Evolutionary conservation across 2,797 vertebrate genomes (phyloP), one percentile per base, ranked within the genome.

Genomic region (Schizopygopsis malacanthus): DNA sequence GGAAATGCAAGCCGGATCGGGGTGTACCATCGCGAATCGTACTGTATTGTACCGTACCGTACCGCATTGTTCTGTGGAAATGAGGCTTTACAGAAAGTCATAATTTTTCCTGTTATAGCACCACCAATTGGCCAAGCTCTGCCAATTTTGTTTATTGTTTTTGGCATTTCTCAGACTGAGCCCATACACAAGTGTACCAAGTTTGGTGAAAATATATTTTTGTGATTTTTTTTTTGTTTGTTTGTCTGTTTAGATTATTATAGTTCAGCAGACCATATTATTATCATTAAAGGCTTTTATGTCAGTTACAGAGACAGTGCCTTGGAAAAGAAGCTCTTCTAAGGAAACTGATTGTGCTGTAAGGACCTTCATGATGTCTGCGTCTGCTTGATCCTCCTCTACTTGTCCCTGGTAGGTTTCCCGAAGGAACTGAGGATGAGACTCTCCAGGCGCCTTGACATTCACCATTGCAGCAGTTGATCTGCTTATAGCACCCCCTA

Each of bases 371-470:
- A 87, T 72, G 72, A 96, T 89, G 37, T 89, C 18, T 59, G 80
- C 90, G 22, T 88, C 93, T 37, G 89, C 43, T 0, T 87, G 89
- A 61, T 94, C 94, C 86, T 96, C 96, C 84, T 91, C 84, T 63
- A 96, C 80, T 13, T 83, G 91, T 0, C 91, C 93, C 0, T 22
- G 50, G 67, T 94, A 96, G 0, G 6, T 73, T 72, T 90, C 89
- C 7, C 91, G 87, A 82, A 92, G 43, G 88, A 96, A 96, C 87
- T 85, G 94, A 67, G 94, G 92, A 0, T 84, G 93, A 45, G 93
- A 94, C 84, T 93, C 67, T 86, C 94, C 95, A 15, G 91, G 91
- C 37, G 95, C 96, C 39, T 16, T 13, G 85, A 96, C 90, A 25
- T 87, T 81, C 56, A 95, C 95, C 37, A 90, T 88, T 70, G 91